Conservation (phyloP, 1,140 invertebrate genomes). For the Vollenhovia emeryi region DNA sequence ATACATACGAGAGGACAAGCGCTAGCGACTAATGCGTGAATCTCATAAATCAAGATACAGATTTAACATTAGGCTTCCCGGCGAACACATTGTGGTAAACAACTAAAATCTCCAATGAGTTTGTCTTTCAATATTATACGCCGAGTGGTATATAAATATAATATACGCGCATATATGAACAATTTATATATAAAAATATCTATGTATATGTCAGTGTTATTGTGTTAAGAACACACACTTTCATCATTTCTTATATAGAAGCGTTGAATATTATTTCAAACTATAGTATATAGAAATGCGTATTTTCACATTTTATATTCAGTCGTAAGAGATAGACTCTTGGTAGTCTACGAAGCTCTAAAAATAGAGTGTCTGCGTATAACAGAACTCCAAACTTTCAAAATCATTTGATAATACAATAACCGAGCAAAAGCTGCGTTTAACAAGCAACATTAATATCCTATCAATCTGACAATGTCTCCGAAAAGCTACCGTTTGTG, state of each 20-base stretch:
- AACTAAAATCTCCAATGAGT: conserved; percentile 13
- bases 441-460: conserved; percentile 29
- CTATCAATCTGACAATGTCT: background rate
- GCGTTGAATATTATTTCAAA: conserved; percentile 3
- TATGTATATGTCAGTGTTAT: background rate
- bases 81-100: conserved; percentile 13
- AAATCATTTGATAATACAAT: conserved; percentile 7
- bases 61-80: conserved; percentile 16
- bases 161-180: conserved; percentile 7
- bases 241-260: conserved; percentile 13
- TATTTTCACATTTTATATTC: background rate
- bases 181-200: conserved; percentile 26
- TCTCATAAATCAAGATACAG: conserved; percentile 5
- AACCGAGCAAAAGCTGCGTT: background rate
- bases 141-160: conserved; percentile 8
- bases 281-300: conserved; percentile 6
- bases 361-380: background rate
- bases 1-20: background rate
- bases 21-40: background rate
- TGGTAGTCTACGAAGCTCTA: background rate
- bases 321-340: conserved; percentile 6
- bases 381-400: background rate
- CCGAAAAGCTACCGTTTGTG: background rate
- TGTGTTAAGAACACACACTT: background rate
- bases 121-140: background rate